Evolutionary conservation across 1,140 invertebrate genomes (phyloP).

Genomic region (Aricia agestis): DNA sequence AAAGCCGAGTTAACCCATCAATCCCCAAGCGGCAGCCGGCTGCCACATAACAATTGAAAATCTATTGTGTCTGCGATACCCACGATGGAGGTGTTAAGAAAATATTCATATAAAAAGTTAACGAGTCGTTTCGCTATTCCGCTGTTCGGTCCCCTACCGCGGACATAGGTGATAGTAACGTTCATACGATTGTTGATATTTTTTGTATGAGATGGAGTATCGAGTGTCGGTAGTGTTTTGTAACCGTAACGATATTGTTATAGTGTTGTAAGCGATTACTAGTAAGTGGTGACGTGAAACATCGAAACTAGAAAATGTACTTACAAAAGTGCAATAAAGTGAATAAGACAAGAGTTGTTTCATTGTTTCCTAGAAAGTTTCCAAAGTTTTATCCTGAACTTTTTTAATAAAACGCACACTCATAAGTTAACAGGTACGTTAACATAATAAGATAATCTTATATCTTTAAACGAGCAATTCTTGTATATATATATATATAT

Average conservation of each 20-base stretch:
- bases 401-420: no score
- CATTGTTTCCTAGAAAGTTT: conserved; percentile 4
- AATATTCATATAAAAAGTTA: background rate
- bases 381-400: no score
- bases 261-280: conserved; percentile 14
- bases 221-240: conserved; percentile 14
- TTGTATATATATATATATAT: no score
- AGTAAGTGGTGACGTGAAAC: conserved; percentile 35
- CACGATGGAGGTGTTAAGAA: no score
- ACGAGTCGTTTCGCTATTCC: background rate
- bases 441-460: no score
- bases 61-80: no score
- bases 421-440: no score
- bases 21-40: no score
- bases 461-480: no score
- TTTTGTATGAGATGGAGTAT: background rate
- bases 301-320: conserved; percentile 68
- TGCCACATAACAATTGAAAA: no score
- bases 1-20: background rate
- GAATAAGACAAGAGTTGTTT: conserved; percentile 53
- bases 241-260: conserved; percentile 11
- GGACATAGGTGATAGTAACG: background rate
- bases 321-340: conserved; percentile 73
- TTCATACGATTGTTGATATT: conserved; percentile 8
- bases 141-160: background rate